These are phyloP conservation scores for Microctonus hyperodae DNA, from an alignment of 2,888 invertebrate species.

Conservation along the genomic window DNA sequence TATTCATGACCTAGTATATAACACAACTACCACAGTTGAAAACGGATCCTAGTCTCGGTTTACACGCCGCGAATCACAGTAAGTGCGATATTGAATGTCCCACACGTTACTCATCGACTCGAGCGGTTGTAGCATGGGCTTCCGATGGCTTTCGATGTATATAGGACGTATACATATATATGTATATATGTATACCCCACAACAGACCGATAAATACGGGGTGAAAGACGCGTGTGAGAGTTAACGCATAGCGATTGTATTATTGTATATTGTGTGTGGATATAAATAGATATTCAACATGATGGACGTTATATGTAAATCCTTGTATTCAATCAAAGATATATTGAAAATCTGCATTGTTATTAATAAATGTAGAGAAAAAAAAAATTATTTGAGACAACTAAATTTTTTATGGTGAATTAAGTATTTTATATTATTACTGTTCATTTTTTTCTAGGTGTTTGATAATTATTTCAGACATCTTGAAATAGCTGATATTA, in stretches of 20 bases:
- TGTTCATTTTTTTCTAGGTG: too few species aligned
- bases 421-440: too few species aligned
- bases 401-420: too few species aligned
- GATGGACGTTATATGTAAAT: neutral
- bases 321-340: too few species aligned
- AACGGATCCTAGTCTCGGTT: conserved; percentile 44
- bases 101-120: conserved; percentile 37
- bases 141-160: conserved; percentile 37
- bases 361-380: too few species aligned
- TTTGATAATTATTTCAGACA: too few species aligned
- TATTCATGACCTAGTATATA: conserved; percentile 37
- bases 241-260: conserved; percentile 9
- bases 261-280: neutral
- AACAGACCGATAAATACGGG: neutral
- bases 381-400: too few species aligned
- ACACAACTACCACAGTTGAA: conserved; percentile 28
- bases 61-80: conserved; percentile 52
- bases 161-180: too few species aligned
- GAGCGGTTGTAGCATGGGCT: conserved; percentile 32
- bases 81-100: conserved; percentile 56
- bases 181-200: too few species aligned
- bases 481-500: too few species aligned
- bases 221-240: neutral
- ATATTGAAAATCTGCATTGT: too few species aligned
- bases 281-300: neutral